These are phyloP conservation scores for Priapulus caudatus DNA, from an alignment of 2,888 invertebrate genomes.

Conservation along the genomic window DNA sequence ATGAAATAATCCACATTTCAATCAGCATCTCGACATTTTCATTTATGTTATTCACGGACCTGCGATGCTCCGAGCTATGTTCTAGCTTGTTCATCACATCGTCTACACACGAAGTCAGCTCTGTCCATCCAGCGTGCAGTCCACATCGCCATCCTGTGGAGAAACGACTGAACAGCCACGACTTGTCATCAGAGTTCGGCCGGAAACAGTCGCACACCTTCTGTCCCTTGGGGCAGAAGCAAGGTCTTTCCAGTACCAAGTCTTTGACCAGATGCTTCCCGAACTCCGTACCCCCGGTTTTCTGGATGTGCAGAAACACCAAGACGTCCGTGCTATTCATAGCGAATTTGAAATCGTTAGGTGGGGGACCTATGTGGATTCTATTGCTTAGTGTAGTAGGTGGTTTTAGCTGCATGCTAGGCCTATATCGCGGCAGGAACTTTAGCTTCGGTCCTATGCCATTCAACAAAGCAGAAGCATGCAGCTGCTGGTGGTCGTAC, in stretches of 20 bases:
- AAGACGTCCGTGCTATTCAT: conserved; percentile 77
- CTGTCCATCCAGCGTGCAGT: conserved; percentile 95
- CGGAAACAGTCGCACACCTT: conserved; percentile 32
- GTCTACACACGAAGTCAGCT: conserved; percentile 81
- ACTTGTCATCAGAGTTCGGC: conserved; percentile 51
- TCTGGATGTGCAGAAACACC: conserved; percentile 96
- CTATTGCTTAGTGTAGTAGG: too few species aligned
- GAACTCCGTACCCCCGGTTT: conserved; percentile 94
- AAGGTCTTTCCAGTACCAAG: conserved; percentile 59
- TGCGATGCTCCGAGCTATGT: conserved; percentile 59
- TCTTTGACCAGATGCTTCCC: conserved; percentile 92
- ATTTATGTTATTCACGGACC: conserved; percentile 38
- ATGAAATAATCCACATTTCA: neutral
- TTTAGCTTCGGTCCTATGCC: conserved; percentile 3
- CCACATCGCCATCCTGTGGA: conserved; percentile 98
- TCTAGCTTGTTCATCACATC: conserved; percentile 80
- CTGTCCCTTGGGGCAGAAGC: conserved; percentile 14
- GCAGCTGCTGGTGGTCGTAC: too few species aligned
- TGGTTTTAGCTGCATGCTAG: too few species aligned
- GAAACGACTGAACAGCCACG: conserved; percentile 94
- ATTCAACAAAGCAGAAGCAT: too few species aligned
- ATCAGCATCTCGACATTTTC: neutral
- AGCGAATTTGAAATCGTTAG: conserved; percentile 25
- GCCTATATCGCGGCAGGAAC: neutral
- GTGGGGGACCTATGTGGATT: too few species aligned